Evolutionary conservation across 2,113 vertebrate genomes (phyloP).

Genomic region (Aviceda subcristata): DNA sequence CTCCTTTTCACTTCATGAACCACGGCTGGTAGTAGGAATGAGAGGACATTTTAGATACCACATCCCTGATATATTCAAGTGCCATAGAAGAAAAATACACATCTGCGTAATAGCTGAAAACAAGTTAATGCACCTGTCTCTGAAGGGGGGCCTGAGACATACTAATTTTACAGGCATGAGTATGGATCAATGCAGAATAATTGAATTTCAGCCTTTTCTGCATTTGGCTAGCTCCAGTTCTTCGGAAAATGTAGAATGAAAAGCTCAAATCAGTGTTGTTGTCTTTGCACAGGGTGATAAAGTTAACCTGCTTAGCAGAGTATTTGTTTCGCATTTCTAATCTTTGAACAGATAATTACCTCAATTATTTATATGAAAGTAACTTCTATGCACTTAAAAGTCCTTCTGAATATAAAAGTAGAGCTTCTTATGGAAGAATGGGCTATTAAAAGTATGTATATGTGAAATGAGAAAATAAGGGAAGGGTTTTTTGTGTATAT

Average conservation of each 20-base stretch:
- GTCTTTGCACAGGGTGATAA: not conserved
- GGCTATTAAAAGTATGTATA: not conserved
- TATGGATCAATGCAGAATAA: not conserved
- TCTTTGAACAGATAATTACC: conserved; percentile 3
- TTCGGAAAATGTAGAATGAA: not conserved
- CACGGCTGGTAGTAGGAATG: not conserved
- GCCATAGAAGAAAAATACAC: not conserved
- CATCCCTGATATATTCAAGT: not conserved
- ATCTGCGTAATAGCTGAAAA: not conserved
- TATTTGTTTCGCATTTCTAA: conserved; percentile 31
- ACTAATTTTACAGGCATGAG: not conserved
- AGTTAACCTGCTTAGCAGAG: conserved; percentile 12
- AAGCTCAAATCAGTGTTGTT: not conserved
- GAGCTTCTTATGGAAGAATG: not conserved
- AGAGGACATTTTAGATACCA: not conserved
- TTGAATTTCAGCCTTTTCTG: conserved; percentile 3
- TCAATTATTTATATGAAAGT: conserved; percentile 12
- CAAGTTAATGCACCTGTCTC: not conserved
- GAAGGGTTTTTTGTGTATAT: not conserved
- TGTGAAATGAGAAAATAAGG: conserved; percentile 9
- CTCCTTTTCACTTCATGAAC: not conserved
- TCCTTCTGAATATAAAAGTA: not conserved
- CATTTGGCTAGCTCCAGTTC: not conserved
- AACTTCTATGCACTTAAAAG: not conserved
- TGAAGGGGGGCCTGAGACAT: not conserved